Conservation (phyloP, 30 jellyfish, hydroid and myxozoan genomes). For the Morbakka virulenta region DNA sequence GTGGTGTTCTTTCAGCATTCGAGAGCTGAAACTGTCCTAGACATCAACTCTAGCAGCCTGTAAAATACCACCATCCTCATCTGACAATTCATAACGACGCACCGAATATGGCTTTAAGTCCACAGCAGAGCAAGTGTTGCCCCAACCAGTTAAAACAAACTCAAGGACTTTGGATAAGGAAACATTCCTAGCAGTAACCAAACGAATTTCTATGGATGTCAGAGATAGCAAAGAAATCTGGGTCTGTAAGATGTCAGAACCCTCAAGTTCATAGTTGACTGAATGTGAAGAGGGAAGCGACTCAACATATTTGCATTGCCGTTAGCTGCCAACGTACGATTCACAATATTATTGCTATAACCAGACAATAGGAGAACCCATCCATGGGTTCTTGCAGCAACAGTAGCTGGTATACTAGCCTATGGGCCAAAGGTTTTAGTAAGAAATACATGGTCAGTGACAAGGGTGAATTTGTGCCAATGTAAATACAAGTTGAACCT, state of each 20-base stretch:
- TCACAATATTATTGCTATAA: background rate
- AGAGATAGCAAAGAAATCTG: too few relatives aligned
- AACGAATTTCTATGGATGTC: too few relatives aligned
- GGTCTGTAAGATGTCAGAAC: constrained; percentile 31
- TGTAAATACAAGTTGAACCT: constrained; percentile 49
- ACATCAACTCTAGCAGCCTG: too few relatives aligned
- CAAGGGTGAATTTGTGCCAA: constrained; percentile 32
- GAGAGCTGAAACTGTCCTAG: background rate
- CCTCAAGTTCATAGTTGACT: too few relatives aligned
- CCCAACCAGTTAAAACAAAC: constrained; percentile 16
- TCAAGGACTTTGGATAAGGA: constrained; percentile 22
- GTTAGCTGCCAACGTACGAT: constrained; percentile 7
- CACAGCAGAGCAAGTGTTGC: too few relatives aligned
- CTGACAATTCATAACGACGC: too few relatives aligned
- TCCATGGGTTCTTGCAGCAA: constrained; percentile 56
- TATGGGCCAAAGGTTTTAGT: background rate
- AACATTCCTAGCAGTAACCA: too few relatives aligned
- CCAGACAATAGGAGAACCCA: constrained; percentile 50
- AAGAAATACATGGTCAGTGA: constrained; percentile 50
- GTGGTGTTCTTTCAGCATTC: constrained; percentile 14
- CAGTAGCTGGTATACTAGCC: constrained; percentile 18
- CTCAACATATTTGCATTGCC: constrained; percentile 33
- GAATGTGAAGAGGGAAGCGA: constrained; percentile 7
- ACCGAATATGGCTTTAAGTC: too few relatives aligned
- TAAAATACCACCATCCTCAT: too few relatives aligned